phyloP scores from a whole-genome alignment of 2,797 vertebrate genomes.

The Galago senegalensis region DNA sequence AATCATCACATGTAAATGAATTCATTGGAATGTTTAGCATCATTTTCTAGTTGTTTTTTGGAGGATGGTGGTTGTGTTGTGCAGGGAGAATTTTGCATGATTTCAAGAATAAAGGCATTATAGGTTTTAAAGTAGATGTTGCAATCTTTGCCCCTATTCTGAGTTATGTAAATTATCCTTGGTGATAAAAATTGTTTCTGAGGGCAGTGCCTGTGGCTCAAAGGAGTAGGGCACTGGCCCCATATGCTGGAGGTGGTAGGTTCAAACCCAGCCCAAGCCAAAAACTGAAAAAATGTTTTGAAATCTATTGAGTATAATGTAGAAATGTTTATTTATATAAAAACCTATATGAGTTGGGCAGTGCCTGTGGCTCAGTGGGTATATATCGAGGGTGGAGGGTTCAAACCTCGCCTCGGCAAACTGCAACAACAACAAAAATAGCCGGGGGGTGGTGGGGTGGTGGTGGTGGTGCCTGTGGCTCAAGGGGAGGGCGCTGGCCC shows the following conservation, averaged over 20 bases:
- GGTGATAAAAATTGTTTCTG: not conserved
- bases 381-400: too few species aligned
- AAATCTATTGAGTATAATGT: constrained; percentile 37
- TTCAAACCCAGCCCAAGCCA: too few species aligned
- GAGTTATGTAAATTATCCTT: constrained; percentile 35
- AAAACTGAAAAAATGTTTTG: not conserved
- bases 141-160: constrained; percentile 53
- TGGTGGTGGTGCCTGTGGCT: too few species aligned
- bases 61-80: not conserved
- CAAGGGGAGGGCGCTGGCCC: too few species aligned
- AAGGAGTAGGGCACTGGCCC: too few species aligned
- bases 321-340: constrained; percentile 43
- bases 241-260: too few species aligned
- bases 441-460: too few species aligned
- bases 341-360: not conserved
- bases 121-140: constrained; percentile 48
- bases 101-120: constrained; percentile 58
- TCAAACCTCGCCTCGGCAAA: too few species aligned
- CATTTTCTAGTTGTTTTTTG: constrained; percentile 14
- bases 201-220: too few species aligned
- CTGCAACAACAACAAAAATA: too few species aligned
- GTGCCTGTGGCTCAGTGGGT: too few species aligned
- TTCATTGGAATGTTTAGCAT: constrained; percentile 65
- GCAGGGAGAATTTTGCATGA: not conserved
- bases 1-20: constrained; percentile 52